Evolutionary conservation across 2,797 vertebrate species (phyloP), one percentile per base, ranked within the genome.

Genomic region (Anabacerthia variegaticeps): DNA sequence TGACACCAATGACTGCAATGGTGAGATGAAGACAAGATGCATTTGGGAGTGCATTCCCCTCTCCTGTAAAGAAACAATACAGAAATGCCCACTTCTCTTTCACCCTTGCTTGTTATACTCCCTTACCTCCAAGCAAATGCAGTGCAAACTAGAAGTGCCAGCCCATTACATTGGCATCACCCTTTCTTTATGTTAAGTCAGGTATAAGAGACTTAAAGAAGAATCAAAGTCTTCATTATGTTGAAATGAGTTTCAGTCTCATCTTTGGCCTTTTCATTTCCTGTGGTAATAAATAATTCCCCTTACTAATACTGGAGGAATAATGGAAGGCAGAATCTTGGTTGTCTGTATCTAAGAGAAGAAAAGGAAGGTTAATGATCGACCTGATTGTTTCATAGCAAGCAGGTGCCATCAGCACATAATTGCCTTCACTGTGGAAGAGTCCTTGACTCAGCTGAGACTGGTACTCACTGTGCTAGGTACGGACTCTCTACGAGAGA

Each of bases 391-490:
- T 80, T 86, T 63, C 79, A 73, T 5, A 78, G 73, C 34, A 52
- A 92, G 67, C 48, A 91, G 79, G 44, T 41, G 86, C 63, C 73
- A 69, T 41, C 41, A 78, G 48, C 7, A 24, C 32, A 10, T 52
- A 79, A 79, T 37, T 86, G 59, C 66, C 62, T 63, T 65, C 3
- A 4, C 3, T 1, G 1, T 30, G 32, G 88, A 93, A 81, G 76
- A 88, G 73, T 63, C 80, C 90, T 82, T 90, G 85, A 90, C 77
- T 95, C 85, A 95, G 44, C 59, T 39, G 59, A 67, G 91, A 3
- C 63, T 59, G 85, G 73, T 36, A 78, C 89, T 92, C 27, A 36
- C 46, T 90, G 91, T 92, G 71, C 85, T 39, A 26, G 59, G 41
- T 43, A 77, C 2, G 7, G 69, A 58, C 7, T 18, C 2, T 44